Base-by-base conservation (phyloP, 2,888 invertebrate species). In the Mylabris sibirica region DNA sequence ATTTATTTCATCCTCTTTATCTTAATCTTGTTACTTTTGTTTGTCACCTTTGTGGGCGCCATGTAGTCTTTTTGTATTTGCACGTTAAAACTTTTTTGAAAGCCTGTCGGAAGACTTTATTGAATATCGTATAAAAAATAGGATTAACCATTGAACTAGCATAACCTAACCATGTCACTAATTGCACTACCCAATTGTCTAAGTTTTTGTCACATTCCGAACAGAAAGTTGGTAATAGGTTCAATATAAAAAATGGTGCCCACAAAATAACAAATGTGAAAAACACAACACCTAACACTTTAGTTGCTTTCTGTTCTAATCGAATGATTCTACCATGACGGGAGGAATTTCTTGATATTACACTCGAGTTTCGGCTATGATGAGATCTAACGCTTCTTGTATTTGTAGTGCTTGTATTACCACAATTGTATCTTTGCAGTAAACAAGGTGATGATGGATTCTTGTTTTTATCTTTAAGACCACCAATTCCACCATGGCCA, bases 81-180 rank as follows among this genome's bases (percentile, higher is more conserved):
- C 96, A 96, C 67, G 91, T 85, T 67, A 96, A 85, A 11, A 96
- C 94, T 84, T 93, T 94, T 82, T 95, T 93, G 84, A 96, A 96
- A 0, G 96, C 95, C 82, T 95, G 93, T 57, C 97, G 89, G 85
- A 97, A 97, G 68, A 95, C 93, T 82, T 96, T 95, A 85, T 97
- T 97, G 85, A 97, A 97, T 79, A 97, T 95, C 26, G 97, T 97
- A 84, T 97, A 97, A 86, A 97, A 97, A 79, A 97, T 94, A 0
- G 97, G 97, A 86, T 97, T 97, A 38, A 97, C 95, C 91, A 96
- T 96, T 14, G 96, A 96, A 81, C 96, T 96, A 65, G 96, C 93
- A 83, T 97, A 97, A 22, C 97, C 97, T 72, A 97, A 87, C 97
- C 97, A 97, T 60, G 96, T 91, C 67, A 94, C 96, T 71, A 94